Base-by-base conservation (phyloP, 2,888 invertebrate species). In the Adelognathus sp. region DNA sequence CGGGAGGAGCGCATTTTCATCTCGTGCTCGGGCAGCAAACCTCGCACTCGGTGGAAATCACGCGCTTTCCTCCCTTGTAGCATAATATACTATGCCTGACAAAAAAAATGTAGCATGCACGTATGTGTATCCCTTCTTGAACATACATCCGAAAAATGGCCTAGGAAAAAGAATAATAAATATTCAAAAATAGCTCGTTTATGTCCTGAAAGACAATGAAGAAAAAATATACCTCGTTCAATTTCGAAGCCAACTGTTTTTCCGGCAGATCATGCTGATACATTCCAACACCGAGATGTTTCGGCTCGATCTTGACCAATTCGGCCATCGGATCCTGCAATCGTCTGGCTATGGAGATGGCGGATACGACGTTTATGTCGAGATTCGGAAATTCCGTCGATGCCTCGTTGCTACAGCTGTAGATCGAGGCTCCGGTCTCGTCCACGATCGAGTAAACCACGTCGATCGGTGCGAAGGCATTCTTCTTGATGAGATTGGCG, bases 221-320 rank as follows among this genome's bases (percentile, higher is more conserved):
- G 9, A 44, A 18, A 44, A 44, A 46, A n/a, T 84, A 74, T 67
- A 87, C 95, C 84, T 95, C 95, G 83, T 96, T 95, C 16, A 98
- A 92, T 0, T 96, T 95, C 2, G 94, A 92, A 9, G 94, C 94
- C 1, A 98, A 91, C 89, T 94, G 94, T 86, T 96, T 96, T 81
- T 96, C 95, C 6, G 96, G 95, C 24, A 98, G 93, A 88, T 98
- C 98, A 87, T 98, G 98, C 91, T 98, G 96, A 89, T 98, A 98
- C 95, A 98, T 96, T n/a, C 98, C 98, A 3, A 98, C 96, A 0
- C 98, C 98, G 79, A 98, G 93, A 92, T 98, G 97, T 86, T 96
- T 96, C 0, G 98, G 98, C 79, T 98, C 98, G 9, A 98, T 95
- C 93, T 98, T 98, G 0, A 98, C 97, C 76, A 97, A 93, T 91